Base-by-base conservation (phyloP, 2,113 vertebrate species). In the Eolophus roseicapilla region DNA sequence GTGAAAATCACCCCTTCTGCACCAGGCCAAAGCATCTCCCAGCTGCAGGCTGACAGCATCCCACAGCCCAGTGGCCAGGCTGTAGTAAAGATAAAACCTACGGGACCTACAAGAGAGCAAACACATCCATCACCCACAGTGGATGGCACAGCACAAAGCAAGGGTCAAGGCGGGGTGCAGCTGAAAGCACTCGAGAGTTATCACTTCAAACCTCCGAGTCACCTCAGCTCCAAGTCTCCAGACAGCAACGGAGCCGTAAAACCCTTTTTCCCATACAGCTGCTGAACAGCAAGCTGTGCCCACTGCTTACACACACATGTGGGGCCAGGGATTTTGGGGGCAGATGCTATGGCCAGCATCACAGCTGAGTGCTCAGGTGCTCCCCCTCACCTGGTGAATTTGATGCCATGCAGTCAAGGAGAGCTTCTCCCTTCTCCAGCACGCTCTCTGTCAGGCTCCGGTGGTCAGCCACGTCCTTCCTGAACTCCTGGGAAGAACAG, bases 311-410 rank as follows among this genome's bases (percentile, higher is more conserved):
- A 27, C 59, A 13, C 16, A 10, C 43, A 13, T 0, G 1, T 2
- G 13, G 29, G 11, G 57, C 4, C 35, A 10, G 15, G 33, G 64
- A 67, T 82, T 31, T 1, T 1, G 5, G 44, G 35, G 6, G 6
- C 53, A 68, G 84, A 25, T 1, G 1, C 83, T 14, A 20, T 0
- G 1, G 28, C 33, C 70, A 84, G 55, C 43, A 63, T 2, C 79
- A 18, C 43, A 1, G 23, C 37, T 33, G 43, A 16, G 13, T 6
- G 10, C 57, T 29, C 17, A 6, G 14, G 41, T 0, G 4, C 20
- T 67, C 44, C 41, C 60, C 50, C 95, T 98, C 94, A 99, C 99
- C 98, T 93, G 99, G 99, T 6, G 98, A 98, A 17, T 96, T 98
- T 0, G 95, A 96, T 28, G 98, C 83, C 96, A 99, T 98, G 96